Conservation (phyloP, 1,140 invertebrate genomes). For the Euura saliciscinereae region DNA sequence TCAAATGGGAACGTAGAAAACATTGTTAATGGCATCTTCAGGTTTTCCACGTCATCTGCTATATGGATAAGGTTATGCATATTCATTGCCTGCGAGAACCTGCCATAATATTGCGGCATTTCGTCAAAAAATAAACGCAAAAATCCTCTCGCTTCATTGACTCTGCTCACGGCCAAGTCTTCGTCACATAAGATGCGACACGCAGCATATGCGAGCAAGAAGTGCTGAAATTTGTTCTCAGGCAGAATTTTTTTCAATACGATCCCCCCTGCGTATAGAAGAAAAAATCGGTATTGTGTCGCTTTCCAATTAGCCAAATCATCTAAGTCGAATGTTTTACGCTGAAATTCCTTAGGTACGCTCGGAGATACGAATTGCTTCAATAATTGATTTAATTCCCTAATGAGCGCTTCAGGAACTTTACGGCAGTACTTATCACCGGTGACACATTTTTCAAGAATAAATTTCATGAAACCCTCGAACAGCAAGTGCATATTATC, state of each 20-base stretch:
- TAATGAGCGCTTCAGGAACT: background rate
- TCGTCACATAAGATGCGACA: constrained; percentile 19
- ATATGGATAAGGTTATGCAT: constrained; percentile 20
- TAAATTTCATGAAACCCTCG: background rate
- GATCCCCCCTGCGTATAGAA: constrained; percentile 18
- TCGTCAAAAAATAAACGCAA: constrained; percentile 20
- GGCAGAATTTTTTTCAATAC: constrained; percentile 15
- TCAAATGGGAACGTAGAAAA: constrained; percentile 20
- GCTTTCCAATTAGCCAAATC: constrained; percentile 25
- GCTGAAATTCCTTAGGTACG: constrained; percentile 22
- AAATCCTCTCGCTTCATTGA: constrained; percentile 8
- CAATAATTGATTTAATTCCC: background rate
- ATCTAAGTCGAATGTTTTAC: constrained; percentile 22
- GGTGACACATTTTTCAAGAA: background rate
- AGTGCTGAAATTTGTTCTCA: constrained; percentile 16
- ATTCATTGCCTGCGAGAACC: constrained; percentile 19
- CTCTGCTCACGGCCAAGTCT: constrained; percentile 6
- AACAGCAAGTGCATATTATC: background rate
- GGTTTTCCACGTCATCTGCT: constrained; percentile 20
- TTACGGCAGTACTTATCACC: background rate
- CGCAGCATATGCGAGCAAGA: constrained; percentile 20
- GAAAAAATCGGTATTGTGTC: constrained; percentile 21
- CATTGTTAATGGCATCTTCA: constrained; percentile 13
- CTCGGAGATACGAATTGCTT: too few species aligned
- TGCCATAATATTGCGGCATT: constrained; percentile 19